Base-by-base conservation (phyloP, 1,140 invertebrate genomes). In the Drosophila bifasciata region DNA sequence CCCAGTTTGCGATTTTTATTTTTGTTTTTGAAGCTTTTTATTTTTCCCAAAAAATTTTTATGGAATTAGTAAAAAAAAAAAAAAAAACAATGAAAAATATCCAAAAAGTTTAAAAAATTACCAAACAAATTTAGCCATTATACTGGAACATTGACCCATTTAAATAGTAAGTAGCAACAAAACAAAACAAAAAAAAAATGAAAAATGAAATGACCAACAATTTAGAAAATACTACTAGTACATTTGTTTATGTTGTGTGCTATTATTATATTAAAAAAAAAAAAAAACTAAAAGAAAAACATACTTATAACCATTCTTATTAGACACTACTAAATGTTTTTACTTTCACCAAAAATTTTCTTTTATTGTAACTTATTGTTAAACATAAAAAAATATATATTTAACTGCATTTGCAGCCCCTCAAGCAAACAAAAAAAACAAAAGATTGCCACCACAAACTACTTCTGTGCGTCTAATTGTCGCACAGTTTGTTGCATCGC, bases 81-180 rank as follows among this genome's bases (percentile, higher is more conserved):
- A 52, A 55, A 64, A 58, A n/a, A n/a, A n/a, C n/a, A n/a, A 46
- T 62, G 46, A 41, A 85, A 85, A 85, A 74, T 85, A 68, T 79
- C 62, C 78, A 64, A 79, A 85, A 78, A 76, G 60, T 60, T 60
- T 55, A 40, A 74, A 78, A 83, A 83, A 88, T 76, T 79, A 69
- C 70, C 68, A 36, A 36, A 78, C 67, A 76, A 89, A 78, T 85
- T 89, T 81, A 89, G 80, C 80, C 77, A 80, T 79, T 80, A 76
- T 85, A 80, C 77, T 85, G 85, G 80, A 89, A 89, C 67, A 89
- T 88, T 86, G 81, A 89, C 67, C 76, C 76, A 85, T 84, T 89
- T 89, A 79, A 89, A 85, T 89, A 89, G 79, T 89, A 89, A 85
- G 77, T 89, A 89, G 76, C 63, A 77, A 80, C 67, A 76, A 89